Conservation (phyloP, 2,888 invertebrate species). For the Acronicta leporina region DNA sequence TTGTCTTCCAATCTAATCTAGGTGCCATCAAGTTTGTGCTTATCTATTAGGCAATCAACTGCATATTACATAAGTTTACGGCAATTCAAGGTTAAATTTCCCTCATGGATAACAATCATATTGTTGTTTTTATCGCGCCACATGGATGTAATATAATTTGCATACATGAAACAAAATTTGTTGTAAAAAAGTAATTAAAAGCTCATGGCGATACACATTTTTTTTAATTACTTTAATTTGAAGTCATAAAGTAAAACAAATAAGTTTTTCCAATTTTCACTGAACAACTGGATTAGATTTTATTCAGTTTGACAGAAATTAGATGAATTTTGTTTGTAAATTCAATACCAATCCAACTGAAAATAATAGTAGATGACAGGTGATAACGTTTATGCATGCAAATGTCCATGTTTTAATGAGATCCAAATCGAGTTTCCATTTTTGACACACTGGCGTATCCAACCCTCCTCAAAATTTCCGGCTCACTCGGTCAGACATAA, state of each 20-base stretch:
- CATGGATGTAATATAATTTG: too few relatives aligned
- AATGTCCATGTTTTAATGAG: conserved; percentile 56
- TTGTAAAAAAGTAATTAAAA: too few relatives aligned
- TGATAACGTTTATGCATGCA: conserved; percentile 38
- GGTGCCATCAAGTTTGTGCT: conserved; percentile 20
- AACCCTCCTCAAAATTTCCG: conserved; percentile 74
- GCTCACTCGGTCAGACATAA: conserved; percentile 59
- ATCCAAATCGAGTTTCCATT: conserved; percentile 57
- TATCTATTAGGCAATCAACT: conserved; percentile 35
- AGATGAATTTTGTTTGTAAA: neutral
- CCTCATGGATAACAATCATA: conserved; percentile 4
- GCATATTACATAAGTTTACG: conserved; percentile 37
- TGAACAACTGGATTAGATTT: neutral
- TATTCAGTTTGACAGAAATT: neutral
- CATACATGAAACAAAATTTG: too few relatives aligned
- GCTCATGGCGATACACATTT: too few relatives aligned
- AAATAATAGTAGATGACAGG: conserved; percentile 30
- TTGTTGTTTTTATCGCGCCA: neutral
- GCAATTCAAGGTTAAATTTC: conserved; percentile 28
- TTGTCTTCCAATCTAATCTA: conserved; percentile 30
- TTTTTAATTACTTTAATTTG: too few relatives aligned
- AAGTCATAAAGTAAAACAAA: too few relatives aligned
- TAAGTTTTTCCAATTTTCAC: neutral
- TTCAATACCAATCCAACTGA: conserved; percentile 3
- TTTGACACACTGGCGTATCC: conserved; percentile 68